These are phyloP conservation scores for Xestia sexstrigata DNA, from an alignment of 2,888 invertebrate genomes.

Conservation along the genomic window DNA sequence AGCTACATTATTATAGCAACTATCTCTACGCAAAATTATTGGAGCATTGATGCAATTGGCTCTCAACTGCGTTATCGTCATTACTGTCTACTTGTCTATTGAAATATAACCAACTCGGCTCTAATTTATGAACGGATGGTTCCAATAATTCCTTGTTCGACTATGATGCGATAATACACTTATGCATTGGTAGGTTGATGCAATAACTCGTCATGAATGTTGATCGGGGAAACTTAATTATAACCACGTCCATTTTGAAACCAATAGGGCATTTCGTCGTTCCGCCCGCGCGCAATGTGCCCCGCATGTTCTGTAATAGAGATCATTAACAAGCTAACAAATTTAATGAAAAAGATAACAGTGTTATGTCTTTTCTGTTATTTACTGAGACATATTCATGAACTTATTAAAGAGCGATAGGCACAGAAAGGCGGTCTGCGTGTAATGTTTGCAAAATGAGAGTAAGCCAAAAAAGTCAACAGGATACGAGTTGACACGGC, in stretches of 20 bases:
- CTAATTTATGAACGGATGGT: constrained; percentile 52
- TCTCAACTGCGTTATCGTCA: constrained; percentile 42
- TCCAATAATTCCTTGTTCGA: constrained; percentile 39
- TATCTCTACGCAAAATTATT: constrained; percentile 11
- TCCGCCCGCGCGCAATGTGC: background rate
- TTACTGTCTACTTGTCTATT: constrained; percentile 22
- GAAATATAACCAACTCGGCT: constrained; percentile 27
- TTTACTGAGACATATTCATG: background rate
- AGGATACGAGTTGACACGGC: constrained; percentile 37
- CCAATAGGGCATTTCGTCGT: background rate
- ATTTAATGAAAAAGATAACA: constrained; percentile 7
- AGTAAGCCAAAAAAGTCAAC: constrained; percentile 29
- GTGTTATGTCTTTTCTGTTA: background rate
- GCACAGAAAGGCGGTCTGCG: constrained; percentile 9
- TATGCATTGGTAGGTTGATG: constrained; percentile 2
- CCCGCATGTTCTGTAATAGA: background rate
- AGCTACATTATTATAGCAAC: constrained; percentile 20
- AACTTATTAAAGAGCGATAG: background rate
- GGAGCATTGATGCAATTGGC: constrained; percentile 21
- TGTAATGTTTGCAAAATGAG: constrained; percentile 36
- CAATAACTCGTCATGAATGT: constrained; percentile 7
- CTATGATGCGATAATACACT: constrained; percentile 27
- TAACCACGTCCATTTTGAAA: constrained; percentile 11
- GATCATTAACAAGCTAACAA: background rate
- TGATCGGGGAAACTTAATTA: background rate